Percentiles rank a stretch among this genome's conserved stretches.
Evolutionary conservation across 2,797 vertebrate species (phyloP).

Genomic region (Leptatherina wallacei): DNA sequence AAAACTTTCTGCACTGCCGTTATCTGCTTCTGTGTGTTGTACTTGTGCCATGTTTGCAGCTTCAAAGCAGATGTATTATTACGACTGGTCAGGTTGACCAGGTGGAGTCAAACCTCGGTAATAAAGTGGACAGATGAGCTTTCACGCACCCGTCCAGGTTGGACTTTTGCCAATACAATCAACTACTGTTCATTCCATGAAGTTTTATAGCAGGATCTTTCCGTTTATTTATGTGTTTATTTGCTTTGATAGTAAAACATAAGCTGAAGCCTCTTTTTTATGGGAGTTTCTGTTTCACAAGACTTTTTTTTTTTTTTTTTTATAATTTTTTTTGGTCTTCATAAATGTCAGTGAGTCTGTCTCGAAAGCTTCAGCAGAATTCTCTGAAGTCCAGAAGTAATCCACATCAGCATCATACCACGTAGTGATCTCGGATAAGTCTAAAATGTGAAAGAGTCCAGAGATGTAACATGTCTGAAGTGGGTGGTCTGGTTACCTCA

Average conservation of each 20-base stretch:
- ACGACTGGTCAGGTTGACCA: not conserved
- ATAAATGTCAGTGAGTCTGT: not conserved
- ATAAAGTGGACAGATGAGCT: not conserved
- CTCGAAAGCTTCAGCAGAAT: not conserved
- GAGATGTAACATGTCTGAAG: not conserved
- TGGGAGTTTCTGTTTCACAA: constrained; percentile 21
- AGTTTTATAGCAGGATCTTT: not conserved
- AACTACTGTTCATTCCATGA: constrained; percentile 18
- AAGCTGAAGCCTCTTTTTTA: constrained; percentile 22
- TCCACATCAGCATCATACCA: not conserved
- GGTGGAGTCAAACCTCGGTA: not conserved
- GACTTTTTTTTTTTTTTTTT: not conserved
- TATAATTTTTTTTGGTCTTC: not conserved
- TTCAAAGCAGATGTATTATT: not conserved
- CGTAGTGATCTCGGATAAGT: not conserved
- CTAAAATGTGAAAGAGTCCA: not conserved
- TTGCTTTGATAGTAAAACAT: constrained; percentile 38
- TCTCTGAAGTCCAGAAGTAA: not conserved
- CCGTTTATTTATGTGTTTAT: constrained; percentile 21
- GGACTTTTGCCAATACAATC: constrained; percentile 9
- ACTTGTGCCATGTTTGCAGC: not conserved
- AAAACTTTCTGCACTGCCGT: constrained; percentile 13
- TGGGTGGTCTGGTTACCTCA: not conserved
- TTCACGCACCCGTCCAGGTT: not conserved
- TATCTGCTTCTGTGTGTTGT: constrained; percentile 10